Conservation (phyloP, 2,797 vertebrate species). For the Gymnothorax javanicus region DNA sequence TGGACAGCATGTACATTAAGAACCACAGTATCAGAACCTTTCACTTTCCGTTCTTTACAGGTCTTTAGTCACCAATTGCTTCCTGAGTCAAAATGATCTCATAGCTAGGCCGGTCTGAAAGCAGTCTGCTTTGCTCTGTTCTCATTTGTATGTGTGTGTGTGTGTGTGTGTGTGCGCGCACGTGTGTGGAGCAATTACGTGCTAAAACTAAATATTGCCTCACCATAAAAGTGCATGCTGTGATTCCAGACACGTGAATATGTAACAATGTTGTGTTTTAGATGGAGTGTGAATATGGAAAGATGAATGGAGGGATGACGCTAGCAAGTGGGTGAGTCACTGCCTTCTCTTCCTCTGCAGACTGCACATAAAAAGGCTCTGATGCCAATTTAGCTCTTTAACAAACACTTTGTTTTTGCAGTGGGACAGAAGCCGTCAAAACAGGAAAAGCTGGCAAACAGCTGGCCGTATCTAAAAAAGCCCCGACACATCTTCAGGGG, state of each 20-base stretch:
- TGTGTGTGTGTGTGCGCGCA: too few species aligned
- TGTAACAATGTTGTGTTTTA: conserved; percentile 16
- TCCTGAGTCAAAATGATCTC: not conserved
- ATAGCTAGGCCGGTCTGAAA: not conserved
- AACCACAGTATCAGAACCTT: not conserved
- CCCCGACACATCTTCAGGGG: conserved; percentile 28
- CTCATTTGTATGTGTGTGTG: not conserved
- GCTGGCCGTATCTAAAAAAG: conserved; percentile 48
- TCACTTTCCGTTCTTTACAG: not conserved
- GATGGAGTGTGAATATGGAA: not conserved
- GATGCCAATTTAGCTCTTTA: conserved; percentile 23
- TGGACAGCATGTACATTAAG: not conserved
- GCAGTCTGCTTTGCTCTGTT: not conserved
- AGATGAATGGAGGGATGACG: conserved; percentile 12
- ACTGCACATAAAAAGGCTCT: not conserved
- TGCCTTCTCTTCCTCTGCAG: conserved; percentile 1
- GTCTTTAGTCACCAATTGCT: not conserved
- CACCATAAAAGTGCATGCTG: not conserved
- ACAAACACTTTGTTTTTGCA: conserved; percentile 50
- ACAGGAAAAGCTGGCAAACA: conserved; percentile 61
- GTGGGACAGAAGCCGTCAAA: conserved; percentile 62
- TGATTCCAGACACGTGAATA: conserved; percentile 6
- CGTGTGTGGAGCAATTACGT: not conserved
- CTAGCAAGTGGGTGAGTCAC: conserved; percentile 6
- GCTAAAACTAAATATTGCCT: not conserved